phyloP scores from a whole-genome alignment of 2,113 vertebrate genomes.

The Nothobranchius kuhntae region DNA sequence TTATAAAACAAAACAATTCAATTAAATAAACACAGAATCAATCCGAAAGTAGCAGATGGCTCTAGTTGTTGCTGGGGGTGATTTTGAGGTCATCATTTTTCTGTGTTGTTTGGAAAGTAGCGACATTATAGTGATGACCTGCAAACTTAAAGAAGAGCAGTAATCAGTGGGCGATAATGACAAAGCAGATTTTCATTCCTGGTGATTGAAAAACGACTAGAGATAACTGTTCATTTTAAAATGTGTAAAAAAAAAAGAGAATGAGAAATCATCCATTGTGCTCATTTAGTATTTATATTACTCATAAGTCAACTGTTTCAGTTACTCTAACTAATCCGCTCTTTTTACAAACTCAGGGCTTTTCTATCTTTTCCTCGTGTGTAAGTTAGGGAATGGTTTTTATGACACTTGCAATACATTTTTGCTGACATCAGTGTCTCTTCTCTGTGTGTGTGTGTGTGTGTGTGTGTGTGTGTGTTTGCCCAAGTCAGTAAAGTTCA shows the following conservation, averaged over 20 bases:
- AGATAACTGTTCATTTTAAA: background rate
- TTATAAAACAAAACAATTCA: background rate
- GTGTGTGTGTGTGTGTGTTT: background rate
- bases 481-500: constrained; percentile 33
- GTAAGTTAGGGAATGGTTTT: constrained; percentile 16
- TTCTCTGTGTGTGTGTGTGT: constrained; percentile 5
- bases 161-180: background rate
- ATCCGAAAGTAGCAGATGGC: background rate
- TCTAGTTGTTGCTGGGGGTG: background rate
- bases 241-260: too few relatives aligned
- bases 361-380: background rate
- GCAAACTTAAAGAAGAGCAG: background rate
- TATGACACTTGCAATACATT: constrained; percentile 26
- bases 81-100: background rate
- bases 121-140: constrained; percentile 1
- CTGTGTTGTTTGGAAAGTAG: background rate
- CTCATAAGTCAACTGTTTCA: too few relatives aligned
- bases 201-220: too few relatives aligned
- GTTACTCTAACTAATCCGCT: too few relatives aligned
- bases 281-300: too few relatives aligned
- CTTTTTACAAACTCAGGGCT: background rate
- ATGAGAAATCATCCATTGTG: too few relatives aligned
- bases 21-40: background rate
- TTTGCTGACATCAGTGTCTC: constrained; percentile 22
- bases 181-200: too few relatives aligned